These are phyloP conservation scores for Borostomias antarcticus DNA, from an alignment of 2,797 vertebrate species.

Conservation along the genomic window DNA sequence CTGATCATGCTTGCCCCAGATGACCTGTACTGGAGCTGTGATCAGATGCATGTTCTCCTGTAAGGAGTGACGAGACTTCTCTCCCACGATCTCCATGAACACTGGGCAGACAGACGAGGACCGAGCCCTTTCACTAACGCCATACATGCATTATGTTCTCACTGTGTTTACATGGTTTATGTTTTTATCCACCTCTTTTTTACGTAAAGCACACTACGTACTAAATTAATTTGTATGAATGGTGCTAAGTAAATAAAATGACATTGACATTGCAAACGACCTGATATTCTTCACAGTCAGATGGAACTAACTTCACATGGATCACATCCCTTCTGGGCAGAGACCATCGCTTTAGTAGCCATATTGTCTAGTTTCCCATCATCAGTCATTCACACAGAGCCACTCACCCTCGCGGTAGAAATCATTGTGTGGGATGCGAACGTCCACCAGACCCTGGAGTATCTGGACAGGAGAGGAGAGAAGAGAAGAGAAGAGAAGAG, in stretches of 20 bases:
- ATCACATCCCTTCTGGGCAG: too few relatives aligned
- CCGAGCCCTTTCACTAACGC: not conserved
- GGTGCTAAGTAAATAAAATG: too few relatives aligned
- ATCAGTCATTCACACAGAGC: not conserved
- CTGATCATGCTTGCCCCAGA: slow-evolving; percentile 97
- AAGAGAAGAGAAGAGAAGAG: slow-evolving; percentile 30
- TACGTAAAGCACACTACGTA: too few relatives aligned
- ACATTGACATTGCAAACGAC: too few relatives aligned
- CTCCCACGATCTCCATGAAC: slow-evolving; percentile 82
- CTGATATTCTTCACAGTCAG: too few relatives aligned
- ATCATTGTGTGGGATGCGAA: slow-evolving; percentile 84
- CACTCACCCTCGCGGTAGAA: slow-evolving; percentile 85
- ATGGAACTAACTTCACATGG: not conserved
- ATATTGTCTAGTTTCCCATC: not conserved
- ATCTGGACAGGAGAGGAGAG: slow-evolving; percentile 73
- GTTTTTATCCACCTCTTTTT: too few relatives aligned
- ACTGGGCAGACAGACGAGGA: slow-evolving; percentile 66
- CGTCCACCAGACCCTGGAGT: slow-evolving; percentile 84
- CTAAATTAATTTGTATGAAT: too few relatives aligned
- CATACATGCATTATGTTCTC: too few relatives aligned
- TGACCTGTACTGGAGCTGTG: slow-evolving; percentile 83
- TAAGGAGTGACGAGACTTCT: slow-evolving; percentile 84
- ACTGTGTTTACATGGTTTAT: too few relatives aligned
- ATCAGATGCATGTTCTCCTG: slow-evolving; percentile 88
- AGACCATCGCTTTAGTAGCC: not conserved